Base-by-base conservation (phyloP, 2,888 invertebrate species). In the Drosophila tanythrix region DNA sequence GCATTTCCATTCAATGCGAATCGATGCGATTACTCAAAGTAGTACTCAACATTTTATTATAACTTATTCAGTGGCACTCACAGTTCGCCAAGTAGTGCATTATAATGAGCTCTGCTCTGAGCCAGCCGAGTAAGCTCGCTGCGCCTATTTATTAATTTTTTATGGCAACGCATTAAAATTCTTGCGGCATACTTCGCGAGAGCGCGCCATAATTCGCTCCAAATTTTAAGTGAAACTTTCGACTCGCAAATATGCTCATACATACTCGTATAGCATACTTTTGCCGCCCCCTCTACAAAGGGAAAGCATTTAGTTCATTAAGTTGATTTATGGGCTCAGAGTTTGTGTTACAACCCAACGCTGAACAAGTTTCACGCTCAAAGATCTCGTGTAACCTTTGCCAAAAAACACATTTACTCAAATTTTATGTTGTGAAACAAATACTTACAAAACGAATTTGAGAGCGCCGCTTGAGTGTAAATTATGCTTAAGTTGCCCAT, bases 121-220 rank as follows among this genome's bases (percentile, higher is more conserved):
- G 29, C 36, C 33, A 4, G 29, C 4, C 43, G 62, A 25, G 56
- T 5, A 11, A 46, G 5, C 43, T 33, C 13, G 15, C 46, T 25
- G 60, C 13, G 78, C 68, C 81, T 74, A 77, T 63, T 70, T 74
- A 77, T 79, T 64, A 66, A 79, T 74, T 58, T 79, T 79, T 70
- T 51, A 79, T 79, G 57, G 55, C 63, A 70, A 66, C 38, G 57
- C 52, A 57, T 61, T 62, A 50, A 46, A 68, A 56, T 53, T 59
- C 63, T 11, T 21, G 57, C 55, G 25, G 53, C 79, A 55, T 66
- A 75, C 59, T 84, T 79, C 29, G 66, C 48, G 56, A n/a, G 55
- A 51, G 51, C 63, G 29, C 13, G 13, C 21, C 15, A 63, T 35
- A 62, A 58, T 27, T 25, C 58, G 51, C 61, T 64, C 61, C 61